A percentile compares a stretch with the other conserved stretches of the same genome.
phyloP scores from a whole-genome alignment of 2,797 vertebrate genomes.

The Carcharodon carcharias region DNA sequence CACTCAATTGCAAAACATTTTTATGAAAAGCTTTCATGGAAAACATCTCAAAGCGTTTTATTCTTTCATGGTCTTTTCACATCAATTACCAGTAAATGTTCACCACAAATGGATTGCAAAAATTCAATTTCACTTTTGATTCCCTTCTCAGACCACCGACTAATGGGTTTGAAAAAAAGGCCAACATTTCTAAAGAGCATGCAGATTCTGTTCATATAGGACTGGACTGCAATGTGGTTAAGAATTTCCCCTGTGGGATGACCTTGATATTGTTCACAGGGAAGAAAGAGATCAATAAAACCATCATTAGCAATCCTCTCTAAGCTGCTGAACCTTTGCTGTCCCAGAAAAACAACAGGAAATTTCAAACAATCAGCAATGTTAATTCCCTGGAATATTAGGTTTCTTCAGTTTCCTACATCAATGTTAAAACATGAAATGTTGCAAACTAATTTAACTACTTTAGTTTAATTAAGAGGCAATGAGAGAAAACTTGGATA shows the following conservation, averaged over 20 bases:
- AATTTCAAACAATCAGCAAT: neutral
- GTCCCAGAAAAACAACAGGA: neutral
- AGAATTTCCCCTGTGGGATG: neutral
- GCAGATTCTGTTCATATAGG: neutral
- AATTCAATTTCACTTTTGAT: slow-evolving; percentile 16
- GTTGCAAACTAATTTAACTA: neutral
- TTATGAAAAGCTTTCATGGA: neutral
- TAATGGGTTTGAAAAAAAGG: neutral
- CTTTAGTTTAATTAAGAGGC: neutral
- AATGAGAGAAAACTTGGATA: neutral
- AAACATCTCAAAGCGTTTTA: neutral
- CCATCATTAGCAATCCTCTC: neutral
- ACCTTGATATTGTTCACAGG: neutral
- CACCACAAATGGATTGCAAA: neutral
- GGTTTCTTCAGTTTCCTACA: neutral
- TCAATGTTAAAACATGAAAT: neutral
- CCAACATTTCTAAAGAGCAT: neutral
- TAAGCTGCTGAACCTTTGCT: neutral
- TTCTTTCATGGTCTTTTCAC: neutral
- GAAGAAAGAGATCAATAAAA: slow-evolving; percentile 4
- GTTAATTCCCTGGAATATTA: neutral
- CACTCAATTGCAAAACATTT: neutral
- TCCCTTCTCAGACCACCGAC: neutral
- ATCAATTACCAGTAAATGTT: neutral
- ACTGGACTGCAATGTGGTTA: neutral